Evolutionary conservation across 2,888 invertebrate genomes (phyloP).

Genomic region (Ormyrus rosae): DNA sequence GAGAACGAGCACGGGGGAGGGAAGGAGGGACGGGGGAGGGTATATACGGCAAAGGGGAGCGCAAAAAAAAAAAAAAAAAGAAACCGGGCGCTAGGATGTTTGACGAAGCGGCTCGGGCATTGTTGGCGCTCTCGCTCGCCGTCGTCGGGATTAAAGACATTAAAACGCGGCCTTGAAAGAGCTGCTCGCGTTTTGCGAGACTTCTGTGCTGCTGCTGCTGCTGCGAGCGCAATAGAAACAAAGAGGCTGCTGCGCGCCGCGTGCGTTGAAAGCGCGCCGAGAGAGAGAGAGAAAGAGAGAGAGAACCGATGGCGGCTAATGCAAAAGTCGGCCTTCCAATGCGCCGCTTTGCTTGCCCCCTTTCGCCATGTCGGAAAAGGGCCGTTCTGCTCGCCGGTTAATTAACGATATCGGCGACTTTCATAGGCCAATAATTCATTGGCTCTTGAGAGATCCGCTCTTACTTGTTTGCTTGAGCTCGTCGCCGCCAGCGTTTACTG

Average conservation of each 20-base stretch:
- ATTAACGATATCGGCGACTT: constrained; percentile 63
- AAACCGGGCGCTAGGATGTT: constrained; percentile 28
- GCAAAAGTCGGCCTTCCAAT: constrained; percentile 47
- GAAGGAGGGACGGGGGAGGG: background rate
- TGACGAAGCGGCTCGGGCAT: constrained; percentile 35
- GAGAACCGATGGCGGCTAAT: background rate
- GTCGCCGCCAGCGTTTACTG: too few species aligned
- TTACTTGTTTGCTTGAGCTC: too few species aligned
- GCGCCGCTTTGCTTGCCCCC: constrained; percentile 17
- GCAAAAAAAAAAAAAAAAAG: constrained; percentile 6
- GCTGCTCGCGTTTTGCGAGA: background rate
- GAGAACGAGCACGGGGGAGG: constrained; percentile 6
- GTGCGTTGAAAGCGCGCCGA: too few species aligned
- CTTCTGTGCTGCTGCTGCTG: background rate
- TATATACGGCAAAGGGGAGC: too few species aligned
- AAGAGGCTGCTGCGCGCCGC: background rate
- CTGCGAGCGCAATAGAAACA: constrained; percentile 2
- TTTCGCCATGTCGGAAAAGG: too few species aligned
- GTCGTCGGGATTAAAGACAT: constrained; percentile 27
- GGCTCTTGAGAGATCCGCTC: constrained; percentile 19
- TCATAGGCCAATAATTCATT: constrained; percentile 62
- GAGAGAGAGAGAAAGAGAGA: too few species aligned
- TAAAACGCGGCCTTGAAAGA: constrained; percentile 43
- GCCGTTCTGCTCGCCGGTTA: constrained; percentile 54
- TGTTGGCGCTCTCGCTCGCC: constrained; percentile 14